Percentiles rank a stretch among this genome's conserved stretches.
These are phyloP conservation scores for Drosophila borealis DNA, from an alignment of 2,888 invertebrate genomes.

Conservation along the genomic window DNA sequence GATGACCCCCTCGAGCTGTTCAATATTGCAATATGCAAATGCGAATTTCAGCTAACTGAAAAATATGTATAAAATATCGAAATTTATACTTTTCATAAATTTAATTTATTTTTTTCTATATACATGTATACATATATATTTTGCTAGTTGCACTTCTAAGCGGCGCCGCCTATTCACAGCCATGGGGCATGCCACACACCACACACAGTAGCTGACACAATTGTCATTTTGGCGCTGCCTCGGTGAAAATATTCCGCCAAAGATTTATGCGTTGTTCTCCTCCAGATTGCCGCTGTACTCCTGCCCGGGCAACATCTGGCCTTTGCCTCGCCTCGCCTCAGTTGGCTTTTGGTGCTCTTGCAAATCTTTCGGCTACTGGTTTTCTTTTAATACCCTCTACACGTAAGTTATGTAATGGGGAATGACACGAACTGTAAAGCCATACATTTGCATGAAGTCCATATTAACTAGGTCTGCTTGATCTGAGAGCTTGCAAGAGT, in stretches of 20 bases:
- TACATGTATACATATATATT: not conserved
- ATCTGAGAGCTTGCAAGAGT: no score
- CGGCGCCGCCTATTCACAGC: constrained; percentile 38
- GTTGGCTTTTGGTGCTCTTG: constrained; percentile 21
- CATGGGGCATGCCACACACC: constrained; percentile 38
- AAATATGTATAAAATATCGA: constrained; percentile 2
- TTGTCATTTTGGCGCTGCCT: constrained; percentile 81
- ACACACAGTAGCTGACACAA: constrained; percentile 85
- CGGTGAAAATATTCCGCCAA: constrained; percentile 63
- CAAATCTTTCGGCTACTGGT: constrained; percentile 69
- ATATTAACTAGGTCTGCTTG: no score
- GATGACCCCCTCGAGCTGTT: constrained; percentile 84
- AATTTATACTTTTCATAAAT: constrained; percentile 62
- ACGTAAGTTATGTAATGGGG: not conserved
- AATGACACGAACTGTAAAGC: not conserved
- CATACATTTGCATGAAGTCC: no score
- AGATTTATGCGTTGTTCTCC: constrained; percentile 72
- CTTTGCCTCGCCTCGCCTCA: constrained; percentile 1
- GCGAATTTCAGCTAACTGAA: constrained; percentile 71
- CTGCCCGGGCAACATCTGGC: constrained; percentile 11
- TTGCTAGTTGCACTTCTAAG: constrained; percentile 64
- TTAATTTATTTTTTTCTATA: constrained; percentile 76
- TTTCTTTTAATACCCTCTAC: constrained; percentile 33
- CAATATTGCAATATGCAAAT: constrained; percentile 85
- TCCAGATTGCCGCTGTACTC: constrained; percentile 16